These are phyloP conservation scores for Macrosteles quadrilineatus DNA, from an alignment of 1,140 invertebrate species.

Conservation along the genomic window DNA sequence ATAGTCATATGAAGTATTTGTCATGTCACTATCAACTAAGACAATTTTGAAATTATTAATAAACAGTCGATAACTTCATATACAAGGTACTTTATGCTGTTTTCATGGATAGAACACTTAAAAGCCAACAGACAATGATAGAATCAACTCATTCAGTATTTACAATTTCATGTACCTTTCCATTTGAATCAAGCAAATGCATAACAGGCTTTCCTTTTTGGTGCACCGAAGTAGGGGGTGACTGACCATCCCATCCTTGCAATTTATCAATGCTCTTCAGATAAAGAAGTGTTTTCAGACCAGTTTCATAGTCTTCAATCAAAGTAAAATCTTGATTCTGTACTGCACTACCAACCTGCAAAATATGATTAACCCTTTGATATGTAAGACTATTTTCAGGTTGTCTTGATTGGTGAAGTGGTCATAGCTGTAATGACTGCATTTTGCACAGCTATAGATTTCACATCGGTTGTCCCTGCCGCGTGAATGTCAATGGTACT, in stretches of 20 bases:
- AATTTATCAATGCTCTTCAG: conserved; percentile 66
- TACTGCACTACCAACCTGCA: conserved; percentile 88
- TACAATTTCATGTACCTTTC: conserved; percentile 66
- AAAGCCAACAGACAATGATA: too few relatives aligned
- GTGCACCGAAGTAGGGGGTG: conserved; percentile 83
- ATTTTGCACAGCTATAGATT: background rate
- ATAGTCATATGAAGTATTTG: too few relatives aligned
- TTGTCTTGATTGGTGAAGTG: background rate
- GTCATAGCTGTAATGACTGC: too few relatives aligned
- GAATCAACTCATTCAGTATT: too few relatives aligned
- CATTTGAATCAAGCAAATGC: conserved; percentile 57
- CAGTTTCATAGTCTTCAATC: conserved; percentile 90
- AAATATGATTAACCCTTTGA: background rate
- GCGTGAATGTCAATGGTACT: too few relatives aligned
- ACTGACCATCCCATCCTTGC: conserved; percentile 89
- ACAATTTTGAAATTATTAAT: too few relatives aligned
- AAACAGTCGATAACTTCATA: too few relatives aligned
- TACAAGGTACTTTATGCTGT: too few relatives aligned
- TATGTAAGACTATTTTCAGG: background rate
- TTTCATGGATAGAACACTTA: too few relatives aligned
- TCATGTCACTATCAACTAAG: too few relatives aligned
- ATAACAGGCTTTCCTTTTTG: conserved; percentile 90
- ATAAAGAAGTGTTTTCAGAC: conserved; percentile 88
- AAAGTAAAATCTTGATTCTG: conserved; percentile 99
- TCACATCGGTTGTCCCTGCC: background rate